phyloP scores from a whole-genome alignment of 2,113 vertebrate genomes.

The Saguinus imperator region DNA sequence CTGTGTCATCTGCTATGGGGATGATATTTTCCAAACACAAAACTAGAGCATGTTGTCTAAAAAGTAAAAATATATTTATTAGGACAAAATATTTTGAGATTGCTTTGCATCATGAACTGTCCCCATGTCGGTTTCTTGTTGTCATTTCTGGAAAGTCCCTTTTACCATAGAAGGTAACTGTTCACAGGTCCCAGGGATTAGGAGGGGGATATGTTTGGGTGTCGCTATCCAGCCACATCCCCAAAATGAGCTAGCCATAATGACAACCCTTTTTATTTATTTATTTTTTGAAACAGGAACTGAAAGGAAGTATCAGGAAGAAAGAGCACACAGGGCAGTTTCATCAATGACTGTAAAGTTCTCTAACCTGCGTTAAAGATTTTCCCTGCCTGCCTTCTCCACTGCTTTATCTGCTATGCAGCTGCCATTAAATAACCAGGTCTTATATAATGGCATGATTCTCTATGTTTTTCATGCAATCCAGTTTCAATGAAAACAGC shows the following conservation, averaged over 20 bases:
- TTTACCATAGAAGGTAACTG: not conserved
- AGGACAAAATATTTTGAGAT: not conserved
- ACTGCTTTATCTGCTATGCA: not conserved
- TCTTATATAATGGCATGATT: not conserved
- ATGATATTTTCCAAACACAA: not conserved
- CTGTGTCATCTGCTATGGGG: not conserved
- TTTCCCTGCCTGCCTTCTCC: not conserved
- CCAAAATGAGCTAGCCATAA: not conserved
- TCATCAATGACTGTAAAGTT: not conserved
- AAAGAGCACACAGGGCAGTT: not conserved
- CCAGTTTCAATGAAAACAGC: not conserved
- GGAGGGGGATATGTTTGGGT: not conserved
- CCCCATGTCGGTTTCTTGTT: rapidly evolving
- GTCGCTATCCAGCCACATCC: not conserved
- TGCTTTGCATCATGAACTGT: not conserved
- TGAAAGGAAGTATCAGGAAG: not conserved
- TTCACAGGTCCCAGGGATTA: not conserved
- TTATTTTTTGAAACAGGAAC: conserved; percentile 24
- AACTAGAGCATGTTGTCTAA: not conserved
- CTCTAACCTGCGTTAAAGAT: not conserved
- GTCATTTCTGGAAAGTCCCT: not conserved
- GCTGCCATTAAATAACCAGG: not conserved
- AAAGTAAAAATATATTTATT: not conserved
- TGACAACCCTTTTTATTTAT: not conserved
- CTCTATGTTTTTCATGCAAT: not conserved